Evolutionary conservation across 2,113 vertebrate species (phyloP), one percentile per base, ranked within the genome.

Genomic region (Zosterops lateralis): DNA sequence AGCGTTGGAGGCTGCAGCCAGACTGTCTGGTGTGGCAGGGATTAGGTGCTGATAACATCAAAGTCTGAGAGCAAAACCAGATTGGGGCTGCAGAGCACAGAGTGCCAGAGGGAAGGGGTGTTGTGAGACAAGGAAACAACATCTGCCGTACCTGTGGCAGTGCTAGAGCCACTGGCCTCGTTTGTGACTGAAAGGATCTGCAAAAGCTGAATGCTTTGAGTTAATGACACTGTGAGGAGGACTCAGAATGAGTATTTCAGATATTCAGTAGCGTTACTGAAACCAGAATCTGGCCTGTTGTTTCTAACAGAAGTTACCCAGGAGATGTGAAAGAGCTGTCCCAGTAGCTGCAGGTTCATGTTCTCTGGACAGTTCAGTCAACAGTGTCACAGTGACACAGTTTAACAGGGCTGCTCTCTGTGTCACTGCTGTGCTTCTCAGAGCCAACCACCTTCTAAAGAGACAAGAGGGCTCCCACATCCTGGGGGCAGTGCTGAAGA

Each of bases 21-120:
- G 87, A 36, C 87, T 95, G 94, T 87, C 90, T 95, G 87, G 47
- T 92, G 92, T 76, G 88, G 75, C 67, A 79, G 85, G 75, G 90
- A 95, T 96, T 96, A 96, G 75, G 47, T 53, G 32, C 95, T 92
- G 92, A 88, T 88, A 95, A 91, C 72, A 90, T 94, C 71, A 70
- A 61, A 75, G 79, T 80, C 92, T 95, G 85, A 77, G 92, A 85
- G 67, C 82, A 92, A 86, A 96, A 80, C 42, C 75, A 95, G 96
- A 93, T 70, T 80, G 79, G 64, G 87, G 74, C 70, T 87, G 92
- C 81, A 79, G 83, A 92, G 70, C 70, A 40, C 45, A 50, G 44
- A 56, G 53, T 48, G 64, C 80, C 89, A 71, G 85, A 81, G 67
- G 72, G 51, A 86, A 91, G n/a, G 81, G 40, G 31, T 64, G 66